These are phyloP conservation scores for human DNA, from an alignment of 2,113 vertebrate genomes.

Conservation along the genomic window GRCh38 chr2:140056501-140057000, in stretches of 20 bases:
- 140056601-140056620: background rate
- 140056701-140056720: background rate
- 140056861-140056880: background rate
- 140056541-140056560: background rate
- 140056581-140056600: background rate
- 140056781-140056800: background rate
- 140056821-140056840: background rate
- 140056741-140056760: background rate
- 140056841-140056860: constrained; percentile 11
- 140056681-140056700: background rate
- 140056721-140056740: background rate
- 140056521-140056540: background rate
- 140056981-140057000: background rate
- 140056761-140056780: background rate
- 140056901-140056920: background rate
- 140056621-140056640: background rate
- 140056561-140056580: background rate
- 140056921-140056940: background rate
- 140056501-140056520: background rate
- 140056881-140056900: background rate
- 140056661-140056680: background rate
- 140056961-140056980: background rate
- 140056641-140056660: background rate
- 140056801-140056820: background rate
- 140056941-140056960: background rate